Evolutionary conservation across 1,140 invertebrate genomes (phyloP), one percentile per base, ranked within the genome.

Genomic region (Drosophila pseudoananassae): DNA sequence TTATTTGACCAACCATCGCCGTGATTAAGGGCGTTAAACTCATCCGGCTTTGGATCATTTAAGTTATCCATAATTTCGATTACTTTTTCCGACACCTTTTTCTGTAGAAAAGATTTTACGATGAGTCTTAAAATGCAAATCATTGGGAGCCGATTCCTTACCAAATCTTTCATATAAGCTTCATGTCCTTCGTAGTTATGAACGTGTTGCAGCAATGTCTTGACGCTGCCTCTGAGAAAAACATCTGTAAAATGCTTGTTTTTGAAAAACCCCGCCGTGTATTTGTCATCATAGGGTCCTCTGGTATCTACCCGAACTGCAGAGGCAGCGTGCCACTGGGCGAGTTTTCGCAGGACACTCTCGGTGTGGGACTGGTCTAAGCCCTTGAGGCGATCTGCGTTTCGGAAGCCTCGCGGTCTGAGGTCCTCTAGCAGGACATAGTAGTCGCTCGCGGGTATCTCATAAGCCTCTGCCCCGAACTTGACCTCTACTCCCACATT

Each of bases 1-100:
- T 95, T 93, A 53, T 92, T 90, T 1, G 71, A 57, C 90, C 87
- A 91, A n/a, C 92, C 92, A 79, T 95, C 95, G 2, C 94, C 94
- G 46, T 95, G 95, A 75, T 93, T 94, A 9, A 95, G 83, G 0
- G 94, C 94, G 70, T 93, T 93, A 59, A 95, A 94, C n/a, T 93
- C 93, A 12, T 93, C 92, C 0, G 90, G 61, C 29, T 93, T 70
- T 0, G 59, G 47, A 3, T 23, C 7, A 8, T 51, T 64, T 14
- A 74, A 2, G 0, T 73, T 25, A 8, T 53, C 38, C 0, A 33
- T 46, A 0, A 73, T 23, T 3, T 78, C 25, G 7, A 71, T 43
- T 1, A 77, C 10, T 47, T 72, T 73, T 4, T 65, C 50, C 1
- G 71, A 29, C 10, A 71, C 61, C 51, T 23, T 91, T 53, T 3